These are phyloP conservation scores for Dunckerocampus dactyliophorus DNA, from an alignment of 2,113 vertebrate genomes.

Conservation along the genomic window DNA sequence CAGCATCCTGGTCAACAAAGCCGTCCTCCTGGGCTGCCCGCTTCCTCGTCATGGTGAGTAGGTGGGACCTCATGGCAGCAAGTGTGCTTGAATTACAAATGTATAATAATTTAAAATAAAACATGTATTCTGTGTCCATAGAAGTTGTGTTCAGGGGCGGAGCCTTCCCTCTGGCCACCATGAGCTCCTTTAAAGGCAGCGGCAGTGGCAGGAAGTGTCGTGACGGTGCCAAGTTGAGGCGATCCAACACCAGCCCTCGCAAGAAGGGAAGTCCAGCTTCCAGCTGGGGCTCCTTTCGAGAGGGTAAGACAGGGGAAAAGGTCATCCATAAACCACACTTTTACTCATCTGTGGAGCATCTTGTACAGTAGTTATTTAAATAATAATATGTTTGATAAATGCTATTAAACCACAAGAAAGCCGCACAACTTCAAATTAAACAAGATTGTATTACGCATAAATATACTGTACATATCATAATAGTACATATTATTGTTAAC, in stretches of 20 bases:
- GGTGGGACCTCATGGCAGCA: not conserved
- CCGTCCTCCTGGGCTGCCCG: slow-evolving; percentile 85
- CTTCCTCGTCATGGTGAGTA: slow-evolving; percentile 81
- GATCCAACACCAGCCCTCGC: slow-evolving; percentile 87
- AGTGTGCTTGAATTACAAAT: too few species aligned
- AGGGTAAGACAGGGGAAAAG: slow-evolving; percentile 47
- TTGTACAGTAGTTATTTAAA: too few species aligned
- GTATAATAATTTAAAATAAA: not conserved
- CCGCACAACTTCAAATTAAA: too few species aligned
- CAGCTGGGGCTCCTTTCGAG: slow-evolving; percentile 70
- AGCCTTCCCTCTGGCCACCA: slow-evolving; percentile 79
- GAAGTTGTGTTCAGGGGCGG: slow-evolving; percentile 89
- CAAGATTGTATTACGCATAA: too few species aligned
- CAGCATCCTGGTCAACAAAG: slow-evolving; percentile 93
- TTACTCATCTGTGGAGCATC: too few species aligned
- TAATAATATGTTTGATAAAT: too few species aligned
- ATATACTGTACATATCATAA: too few species aligned
- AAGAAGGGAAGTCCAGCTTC: slow-evolving; percentile 78
- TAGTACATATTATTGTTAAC: too few species aligned
- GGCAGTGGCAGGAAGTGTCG: slow-evolving; percentile 76
- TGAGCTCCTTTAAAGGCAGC: slow-evolving; percentile 74
- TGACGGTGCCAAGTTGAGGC: slow-evolving; percentile 81
- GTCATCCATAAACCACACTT: too few species aligned
- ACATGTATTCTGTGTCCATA: slow-evolving; percentile 46
- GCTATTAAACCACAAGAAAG: too few species aligned